These are phyloP conservation scores for Pristionchus mayeri DNA, from an alignment of 2,888 invertebrate genomes.

Conservation along the genomic window DNA sequence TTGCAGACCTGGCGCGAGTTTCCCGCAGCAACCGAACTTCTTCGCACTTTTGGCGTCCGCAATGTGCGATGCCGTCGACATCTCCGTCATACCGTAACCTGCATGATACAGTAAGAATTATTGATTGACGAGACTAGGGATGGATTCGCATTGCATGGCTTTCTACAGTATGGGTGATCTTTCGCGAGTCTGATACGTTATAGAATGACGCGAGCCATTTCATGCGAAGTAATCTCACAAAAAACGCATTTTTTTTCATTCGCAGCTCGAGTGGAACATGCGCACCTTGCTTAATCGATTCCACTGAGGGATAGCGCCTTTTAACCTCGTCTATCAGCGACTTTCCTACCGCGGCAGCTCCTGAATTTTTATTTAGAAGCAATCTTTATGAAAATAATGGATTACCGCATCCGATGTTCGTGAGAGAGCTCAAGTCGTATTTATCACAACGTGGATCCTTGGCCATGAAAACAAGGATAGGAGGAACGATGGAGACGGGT, in stretches of 20 bases:
- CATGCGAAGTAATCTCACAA: too few species aligned
- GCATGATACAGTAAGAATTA: not conserved
- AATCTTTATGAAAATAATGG: not conserved
- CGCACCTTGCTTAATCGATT: conserved; percentile 15
- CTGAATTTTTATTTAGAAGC: not conserved
- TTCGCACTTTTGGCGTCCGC: not conserved
- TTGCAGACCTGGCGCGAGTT: conserved; percentile 52
- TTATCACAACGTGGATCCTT: conserved; percentile 83
- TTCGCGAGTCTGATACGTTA: too few species aligned
- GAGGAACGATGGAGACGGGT: conserved; percentile 85
- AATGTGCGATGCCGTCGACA: conserved; percentile 50
- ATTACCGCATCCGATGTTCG: conserved; percentile 13
- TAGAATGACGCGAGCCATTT: too few species aligned
- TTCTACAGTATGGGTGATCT: too few species aligned
- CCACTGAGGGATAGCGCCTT: not conserved
- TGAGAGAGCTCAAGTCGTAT: conserved; percentile 84
- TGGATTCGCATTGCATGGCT: too few species aligned
- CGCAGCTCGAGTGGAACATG: too few species aligned
- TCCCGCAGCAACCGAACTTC: conserved; percentile 49
- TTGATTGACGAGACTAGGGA: too few species aligned
- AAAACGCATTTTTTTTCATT: too few species aligned
- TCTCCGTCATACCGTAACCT: conserved; percentile 64
- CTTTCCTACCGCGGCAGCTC: conserved; percentile 3
- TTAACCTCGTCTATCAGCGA: not conserved
- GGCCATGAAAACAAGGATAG: conserved; percentile 86